Conservation (phyloP, 2,888 invertebrate species). For the Drosophila conformis region DNA sequence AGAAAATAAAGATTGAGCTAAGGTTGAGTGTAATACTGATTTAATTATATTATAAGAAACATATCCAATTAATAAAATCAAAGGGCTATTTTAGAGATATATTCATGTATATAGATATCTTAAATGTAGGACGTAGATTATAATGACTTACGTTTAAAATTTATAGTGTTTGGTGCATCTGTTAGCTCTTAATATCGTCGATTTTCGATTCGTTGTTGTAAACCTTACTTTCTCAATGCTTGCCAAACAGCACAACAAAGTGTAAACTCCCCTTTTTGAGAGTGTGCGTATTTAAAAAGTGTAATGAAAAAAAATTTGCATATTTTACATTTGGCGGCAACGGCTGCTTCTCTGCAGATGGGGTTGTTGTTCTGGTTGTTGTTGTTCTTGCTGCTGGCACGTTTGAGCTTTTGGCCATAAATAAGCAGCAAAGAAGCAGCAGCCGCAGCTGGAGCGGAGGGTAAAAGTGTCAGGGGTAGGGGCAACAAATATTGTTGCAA, state of each 20-base stretch:
- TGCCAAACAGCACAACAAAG: conserved; percentile 9
- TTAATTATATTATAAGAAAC: not conserved
- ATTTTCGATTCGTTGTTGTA: not conserved
- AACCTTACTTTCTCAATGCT: not conserved
- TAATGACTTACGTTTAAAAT: not conserved
- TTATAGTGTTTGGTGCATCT: not conserved
- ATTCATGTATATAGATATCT: too few relatives aligned
- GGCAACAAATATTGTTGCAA: conserved; percentile 11
- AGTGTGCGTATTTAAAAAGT: conserved; percentile 37
- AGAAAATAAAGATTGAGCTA: not conserved
- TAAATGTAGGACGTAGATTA: too few relatives aligned
- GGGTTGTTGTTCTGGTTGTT: conserved; percentile 53
- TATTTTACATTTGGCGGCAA: conserved; percentile 49
- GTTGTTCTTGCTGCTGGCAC: conserved; percentile 33
- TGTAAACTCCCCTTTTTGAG: not conserved
- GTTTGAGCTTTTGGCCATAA: conserved; percentile 48
- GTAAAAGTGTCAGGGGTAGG: conserved; percentile 3
- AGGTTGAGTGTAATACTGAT: not conserved
- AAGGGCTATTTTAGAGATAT: too few relatives aligned
- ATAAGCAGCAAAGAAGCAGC: conserved; percentile 17
- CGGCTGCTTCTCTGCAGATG: conserved; percentile 49
- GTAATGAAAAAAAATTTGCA: conserved; percentile 74
- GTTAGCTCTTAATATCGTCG: too few relatives aligned
- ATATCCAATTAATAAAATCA: not conserved
- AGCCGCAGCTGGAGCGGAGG: conserved; percentile 1